Base-by-base conservation (phyloP, 2,797 vertebrate genomes). In the Ispidina lecontei region DNA sequence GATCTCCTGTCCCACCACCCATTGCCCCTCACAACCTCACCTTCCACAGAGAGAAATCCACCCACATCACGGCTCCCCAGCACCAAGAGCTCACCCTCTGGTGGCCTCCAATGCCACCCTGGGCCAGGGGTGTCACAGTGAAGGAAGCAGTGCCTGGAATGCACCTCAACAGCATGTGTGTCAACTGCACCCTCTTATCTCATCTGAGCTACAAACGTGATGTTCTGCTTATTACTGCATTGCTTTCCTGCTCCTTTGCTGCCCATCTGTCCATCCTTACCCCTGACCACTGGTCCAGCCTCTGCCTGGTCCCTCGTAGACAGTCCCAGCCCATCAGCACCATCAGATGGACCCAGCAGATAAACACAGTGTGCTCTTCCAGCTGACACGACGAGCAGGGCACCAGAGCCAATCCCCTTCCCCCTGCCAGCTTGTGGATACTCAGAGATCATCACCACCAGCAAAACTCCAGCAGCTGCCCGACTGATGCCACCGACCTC, bases 71-170 rank as follows among this genome's bases (percentile, higher is more conserved):
- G 67, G 43, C 43, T 46, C 51, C 59, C 58, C 80, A 64, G 39
- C 47, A 3, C 55, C 60, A 54, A 22, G 25, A 55, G 75, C 43
- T 39, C 46, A 12, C 25, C 18, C 47, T 31, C 52, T 11, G 25
- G 11, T 7, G 1, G 7, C 56, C 21, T 22, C 51, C 58, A 25
- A 1, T 4, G 23, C 49, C 16, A 28, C 51, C 22, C 2, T 19
- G 55, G 39, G 17, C 33, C 35, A 44, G 44, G 43, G 44, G 44
- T 44, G 44, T 20, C 44, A 44, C 19, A 20, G 41, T 3, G 58
- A 60, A 31, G 46, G 37, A 43, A 59, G 29, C 33, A 31, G 6
- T 0, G 6, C 54, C 58, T 7, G 2, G 10, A 10, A 28, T 0
- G 8, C 14, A 4, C 58, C 29, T 54, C 4, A 37, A 2, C 29